Percentiles rank a stretch among this genome's conserved stretches.
These are phyloP conservation scores for Hypsopygia costalis DNA, from an alignment of 2,888 invertebrate species.

Conservation along the genomic window DNA sequence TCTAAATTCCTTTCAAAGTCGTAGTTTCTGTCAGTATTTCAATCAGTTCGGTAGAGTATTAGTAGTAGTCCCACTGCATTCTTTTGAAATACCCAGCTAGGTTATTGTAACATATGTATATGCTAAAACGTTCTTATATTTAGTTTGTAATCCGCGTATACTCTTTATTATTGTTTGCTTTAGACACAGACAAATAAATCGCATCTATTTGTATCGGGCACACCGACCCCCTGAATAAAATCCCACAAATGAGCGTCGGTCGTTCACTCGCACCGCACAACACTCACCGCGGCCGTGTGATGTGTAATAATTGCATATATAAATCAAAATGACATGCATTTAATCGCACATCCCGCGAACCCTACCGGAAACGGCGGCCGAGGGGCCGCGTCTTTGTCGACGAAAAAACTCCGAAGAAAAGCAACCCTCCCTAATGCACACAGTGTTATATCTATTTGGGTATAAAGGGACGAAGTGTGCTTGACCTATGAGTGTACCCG, in stretches of 20 bases:
- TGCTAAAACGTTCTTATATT: too few species aligned
- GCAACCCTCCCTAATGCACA: conserved; percentile 70
- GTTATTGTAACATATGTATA: too few species aligned
- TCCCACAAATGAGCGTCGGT: conserved; percentile 26
- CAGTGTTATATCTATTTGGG: conserved; percentile 63
- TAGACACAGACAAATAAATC: conserved; percentile 19
- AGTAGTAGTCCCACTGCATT: too few species aligned
- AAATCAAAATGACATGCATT: conserved; percentile 74
- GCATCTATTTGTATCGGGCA: conserved; percentile 14
- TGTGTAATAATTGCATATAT: conserved; percentile 61
- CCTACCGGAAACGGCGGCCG: conserved; percentile 41
- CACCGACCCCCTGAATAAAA: conserved; percentile 20
- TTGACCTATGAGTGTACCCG: conserved; percentile 57
- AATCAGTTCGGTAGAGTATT: too few species aligned
- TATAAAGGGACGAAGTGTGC: conserved; percentile 62
- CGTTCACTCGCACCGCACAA: conserved; percentile 12
- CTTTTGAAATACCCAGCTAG: too few species aligned
- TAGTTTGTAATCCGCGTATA: too few species aligned
- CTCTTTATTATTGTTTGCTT: conserved; percentile 38
- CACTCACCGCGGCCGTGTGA: conserved; percentile 21
- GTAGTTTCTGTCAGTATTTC: too few species aligned
- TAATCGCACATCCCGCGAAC: conserved; percentile 54
- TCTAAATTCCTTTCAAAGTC: too few species aligned
- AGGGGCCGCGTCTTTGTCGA: conserved; percentile 39
- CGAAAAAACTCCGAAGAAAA: conserved; percentile 55